These are phyloP conservation scores for Fulica atra DNA, from an alignment of 2,113 vertebrate genomes.

Conservation along the genomic window DNA sequence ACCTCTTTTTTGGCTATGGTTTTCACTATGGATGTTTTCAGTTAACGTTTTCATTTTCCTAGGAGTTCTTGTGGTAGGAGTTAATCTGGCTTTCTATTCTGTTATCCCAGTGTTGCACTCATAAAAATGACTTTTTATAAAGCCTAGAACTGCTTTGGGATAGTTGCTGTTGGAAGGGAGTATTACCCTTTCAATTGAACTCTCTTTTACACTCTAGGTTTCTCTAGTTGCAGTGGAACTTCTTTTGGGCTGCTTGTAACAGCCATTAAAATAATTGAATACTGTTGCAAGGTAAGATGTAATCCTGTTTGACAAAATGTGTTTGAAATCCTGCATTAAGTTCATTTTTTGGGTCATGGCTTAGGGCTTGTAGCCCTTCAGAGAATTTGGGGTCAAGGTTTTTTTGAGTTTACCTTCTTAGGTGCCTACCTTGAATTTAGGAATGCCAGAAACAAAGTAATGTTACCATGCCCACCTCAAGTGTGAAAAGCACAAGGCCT, in stretches of 20 bases:
- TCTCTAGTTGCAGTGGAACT: not conserved
- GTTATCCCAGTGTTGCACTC: not conserved
- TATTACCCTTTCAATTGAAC: not conserved
- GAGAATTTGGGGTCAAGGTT: not conserved
- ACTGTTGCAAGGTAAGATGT: slow-evolving; percentile 2
- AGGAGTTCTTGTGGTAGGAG: too few relatives aligned
- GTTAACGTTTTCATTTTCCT: not conserved
- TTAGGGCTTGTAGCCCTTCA: not conserved
- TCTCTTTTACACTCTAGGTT: not conserved
- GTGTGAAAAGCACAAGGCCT: not conserved
- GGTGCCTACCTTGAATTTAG: not conserved
- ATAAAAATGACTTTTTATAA: not conserved
- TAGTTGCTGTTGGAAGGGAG: not conserved
- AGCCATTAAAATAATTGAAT: not conserved
- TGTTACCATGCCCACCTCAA: not conserved
- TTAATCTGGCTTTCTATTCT: not conserved
- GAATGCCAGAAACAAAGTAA: not conserved
- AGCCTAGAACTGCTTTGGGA: not conserved
- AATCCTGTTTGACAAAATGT: not conserved
- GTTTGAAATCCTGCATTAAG: too few relatives aligned
- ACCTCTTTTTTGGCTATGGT: not conserved
- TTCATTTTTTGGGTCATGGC: not conserved
- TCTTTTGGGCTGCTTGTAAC: not conserved
- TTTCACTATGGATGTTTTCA: not conserved
- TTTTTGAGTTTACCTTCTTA: not conserved